These are phyloP conservation scores for Phainopepla nitens DNA, from an alignment of 2,113 vertebrate genomes.

Conservation along the genomic window DNA sequence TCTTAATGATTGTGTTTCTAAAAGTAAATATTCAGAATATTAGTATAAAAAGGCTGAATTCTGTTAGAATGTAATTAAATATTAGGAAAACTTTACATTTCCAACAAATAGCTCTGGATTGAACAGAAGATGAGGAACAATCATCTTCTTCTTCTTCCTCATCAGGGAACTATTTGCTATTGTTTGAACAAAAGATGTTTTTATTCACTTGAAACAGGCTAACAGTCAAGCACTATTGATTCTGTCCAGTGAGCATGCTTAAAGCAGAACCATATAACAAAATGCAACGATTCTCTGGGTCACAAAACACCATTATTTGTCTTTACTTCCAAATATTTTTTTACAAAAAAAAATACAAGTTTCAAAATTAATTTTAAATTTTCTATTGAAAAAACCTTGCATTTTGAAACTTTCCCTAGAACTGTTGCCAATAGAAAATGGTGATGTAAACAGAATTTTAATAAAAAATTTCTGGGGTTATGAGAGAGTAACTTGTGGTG, in stretches of 20 bases:
- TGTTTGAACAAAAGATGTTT: background rate
- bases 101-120: background rate
- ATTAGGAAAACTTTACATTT: background rate
- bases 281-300: background rate
- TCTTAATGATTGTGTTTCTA: background rate
- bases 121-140: background rate
- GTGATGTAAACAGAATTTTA: background rate
- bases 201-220: background rate
- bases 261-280: background rate
- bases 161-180: background rate
- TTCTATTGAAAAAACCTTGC: background rate
- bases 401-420: background rate
- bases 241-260: background rate
- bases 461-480: background rate
- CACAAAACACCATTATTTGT: background rate
- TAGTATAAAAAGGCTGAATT: background rate
- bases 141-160: no score
- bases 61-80: background rate
- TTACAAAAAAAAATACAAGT: rapidly evolving
- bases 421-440: background rate
- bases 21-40: background rate
- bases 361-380: background rate
- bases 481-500: background rate
- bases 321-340: background rate
- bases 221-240: background rate